phyloP scores from a whole-genome alignment of 2,797 vertebrate species.

The Picus viridis region DNA sequence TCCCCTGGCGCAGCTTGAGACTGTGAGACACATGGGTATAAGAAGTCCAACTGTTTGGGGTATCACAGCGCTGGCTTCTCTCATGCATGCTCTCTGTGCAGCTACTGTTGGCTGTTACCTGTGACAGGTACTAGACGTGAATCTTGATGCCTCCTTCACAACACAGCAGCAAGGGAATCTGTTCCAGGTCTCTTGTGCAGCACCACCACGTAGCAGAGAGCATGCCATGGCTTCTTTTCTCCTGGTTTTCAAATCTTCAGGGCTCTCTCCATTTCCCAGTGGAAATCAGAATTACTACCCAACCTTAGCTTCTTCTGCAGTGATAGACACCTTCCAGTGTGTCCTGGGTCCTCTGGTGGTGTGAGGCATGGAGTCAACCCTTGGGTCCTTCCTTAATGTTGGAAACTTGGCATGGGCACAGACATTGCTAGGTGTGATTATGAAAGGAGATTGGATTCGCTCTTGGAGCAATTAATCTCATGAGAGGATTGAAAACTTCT shows the following conservation, averaged over 20 bases:
- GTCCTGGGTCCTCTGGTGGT: background rate
- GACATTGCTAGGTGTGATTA: background rate
- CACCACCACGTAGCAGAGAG: accelerated
- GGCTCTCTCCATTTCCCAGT: background rate
- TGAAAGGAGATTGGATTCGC: background rate
- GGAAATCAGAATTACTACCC: background rate
- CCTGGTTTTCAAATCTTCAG: background rate
- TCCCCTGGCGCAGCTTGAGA: no score
- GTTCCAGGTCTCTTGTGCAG: background rate
- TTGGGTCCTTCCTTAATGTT: background rate
- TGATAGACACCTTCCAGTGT: background rate
- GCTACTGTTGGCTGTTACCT: background rate
- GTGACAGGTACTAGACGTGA: accelerated
- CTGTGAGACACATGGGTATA: no score
- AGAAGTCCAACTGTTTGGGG: background rate
- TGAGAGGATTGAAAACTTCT: background rate
- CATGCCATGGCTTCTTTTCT: background rate
- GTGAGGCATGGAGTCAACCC: background rate
- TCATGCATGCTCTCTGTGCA: background rate
- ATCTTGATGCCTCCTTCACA: background rate
- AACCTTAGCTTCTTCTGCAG: background rate
- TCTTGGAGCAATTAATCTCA: background rate
- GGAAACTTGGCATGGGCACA: background rate
- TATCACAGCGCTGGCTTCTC: background rate
- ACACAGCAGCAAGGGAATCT: background rate